These are phyloP conservation scores for Parambassis ranga DNA, from an alignment of 2,797 vertebrate genomes.

Conservation along the genomic window DNA sequence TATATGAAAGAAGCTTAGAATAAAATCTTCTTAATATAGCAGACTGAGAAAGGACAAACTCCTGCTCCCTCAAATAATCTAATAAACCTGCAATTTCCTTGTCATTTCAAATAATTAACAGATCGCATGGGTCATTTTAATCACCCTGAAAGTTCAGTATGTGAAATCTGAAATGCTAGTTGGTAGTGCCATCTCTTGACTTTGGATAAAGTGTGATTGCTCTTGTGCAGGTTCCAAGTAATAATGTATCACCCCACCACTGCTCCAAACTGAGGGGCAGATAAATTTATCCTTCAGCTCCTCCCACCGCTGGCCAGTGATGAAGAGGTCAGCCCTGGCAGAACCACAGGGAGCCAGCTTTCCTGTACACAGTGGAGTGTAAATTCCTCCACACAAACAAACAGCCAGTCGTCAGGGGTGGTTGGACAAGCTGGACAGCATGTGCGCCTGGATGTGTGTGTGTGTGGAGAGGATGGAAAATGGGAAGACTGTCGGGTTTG, in stretches of 20 bases:
- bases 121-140: not conserved
- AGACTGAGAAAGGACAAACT: conserved; percentile 2
- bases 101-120: conserved; percentile 6
- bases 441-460: conserved; percentile 6
- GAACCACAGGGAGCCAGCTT: conserved; percentile 44
- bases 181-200: not conserved
- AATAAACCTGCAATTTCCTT: conserved; percentile 46
- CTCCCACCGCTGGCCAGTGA: conserved; percentile 21
- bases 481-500: conserved; percentile 13
- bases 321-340: conserved; percentile 12
- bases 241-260: not conserved
- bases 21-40: conserved; percentile 1
- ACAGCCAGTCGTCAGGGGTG: conserved; percentile 62
- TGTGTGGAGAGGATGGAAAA: conserved; percentile 12
- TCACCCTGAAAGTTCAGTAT: not conserved
- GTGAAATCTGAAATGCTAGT: not conserved
- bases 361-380: conserved; percentile 45
- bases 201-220: not conserved
- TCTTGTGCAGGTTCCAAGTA: not conserved
- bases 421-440: conserved; percentile 34
- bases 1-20: not conserved
- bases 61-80: conserved; percentile 17
- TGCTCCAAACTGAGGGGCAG: conserved; percentile 4
- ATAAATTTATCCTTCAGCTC: conserved; percentile 42
- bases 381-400: conserved; percentile 70